Percentiles rank a stretch among this genome's conserved stretches.
phyloP scores from a whole-genome alignment of 2,113 vertebrate genomes.

The Polyodon spathula region DNA sequence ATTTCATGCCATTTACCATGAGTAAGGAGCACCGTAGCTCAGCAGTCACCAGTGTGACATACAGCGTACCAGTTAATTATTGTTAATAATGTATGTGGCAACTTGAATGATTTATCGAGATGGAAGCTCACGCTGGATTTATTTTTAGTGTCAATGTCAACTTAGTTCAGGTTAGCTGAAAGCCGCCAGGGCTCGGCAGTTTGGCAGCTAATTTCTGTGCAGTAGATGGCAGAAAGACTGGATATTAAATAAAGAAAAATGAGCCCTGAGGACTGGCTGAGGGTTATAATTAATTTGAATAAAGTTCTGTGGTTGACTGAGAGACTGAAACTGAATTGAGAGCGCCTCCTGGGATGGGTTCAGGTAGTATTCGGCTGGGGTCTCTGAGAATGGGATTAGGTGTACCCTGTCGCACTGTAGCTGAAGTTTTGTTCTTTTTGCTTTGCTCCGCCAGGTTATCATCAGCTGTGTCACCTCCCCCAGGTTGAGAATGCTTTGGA shows the following conservation, averaged over 20 bases:
- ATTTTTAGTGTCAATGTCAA: no score
- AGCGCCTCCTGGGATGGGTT: no score
- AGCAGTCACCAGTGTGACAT: no score
- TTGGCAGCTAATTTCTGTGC: not conserved
- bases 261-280: not conserved
- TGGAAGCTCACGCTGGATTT: no score
- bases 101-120: no score
- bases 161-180: no score
- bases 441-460: slow-evolving; percentile 42
- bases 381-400: no score
- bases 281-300: not conserved
- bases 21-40: no score
- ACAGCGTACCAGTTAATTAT: not conserved
- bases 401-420: no score
- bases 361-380: no score
- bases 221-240: not conserved
- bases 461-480: slow-evolving; percentile 69
- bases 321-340: not conserved
- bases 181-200: not conserved
- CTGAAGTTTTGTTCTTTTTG: not conserved
- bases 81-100: not conserved
- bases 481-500: slow-evolving; percentile 34
- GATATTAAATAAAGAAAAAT: not conserved
- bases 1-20: no score
- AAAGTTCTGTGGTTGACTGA: not conserved